phyloP scores from a whole-genome alignment of 2,797 vertebrate species.

The Monodelphis domestica region DNA sequence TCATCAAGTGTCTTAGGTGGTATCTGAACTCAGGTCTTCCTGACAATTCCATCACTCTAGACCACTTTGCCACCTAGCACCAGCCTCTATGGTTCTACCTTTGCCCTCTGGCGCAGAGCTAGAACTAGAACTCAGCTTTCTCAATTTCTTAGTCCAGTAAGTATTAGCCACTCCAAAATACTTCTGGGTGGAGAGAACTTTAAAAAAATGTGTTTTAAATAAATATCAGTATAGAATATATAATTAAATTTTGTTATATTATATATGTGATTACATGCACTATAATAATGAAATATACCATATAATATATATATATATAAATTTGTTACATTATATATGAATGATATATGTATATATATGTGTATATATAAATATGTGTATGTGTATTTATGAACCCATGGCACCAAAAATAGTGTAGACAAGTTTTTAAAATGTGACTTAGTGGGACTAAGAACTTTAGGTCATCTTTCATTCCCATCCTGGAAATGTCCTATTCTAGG shows the following conservation, averaged over 20 bases:
- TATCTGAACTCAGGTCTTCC: too few species aligned
- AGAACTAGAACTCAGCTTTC: not conserved
- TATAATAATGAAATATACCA: too few species aligned
- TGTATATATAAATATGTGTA: too few species aligned
- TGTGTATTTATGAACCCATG: too few species aligned
- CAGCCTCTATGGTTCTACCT: not conserved
- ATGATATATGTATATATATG: too few species aligned
- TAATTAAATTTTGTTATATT: too few species aligned
- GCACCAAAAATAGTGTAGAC: not conserved
- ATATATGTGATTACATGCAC: too few species aligned
- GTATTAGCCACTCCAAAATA: not conserved
- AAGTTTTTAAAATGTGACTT: not conserved
- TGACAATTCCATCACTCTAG: not conserved
- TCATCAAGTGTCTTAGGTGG: too few species aligned
- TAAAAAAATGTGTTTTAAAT: not conserved
- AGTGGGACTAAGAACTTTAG: not conserved
- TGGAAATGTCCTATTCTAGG: not conserved
- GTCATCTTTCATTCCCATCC: not conserved
- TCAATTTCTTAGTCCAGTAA: not conserved
- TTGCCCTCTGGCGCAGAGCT: not conserved
- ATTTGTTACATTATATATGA: too few species aligned
- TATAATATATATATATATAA: too few species aligned
- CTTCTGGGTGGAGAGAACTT: not conserved
- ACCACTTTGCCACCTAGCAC: too few species aligned
- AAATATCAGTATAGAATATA: not conserved